Evolutionary conservation across 2,113 vertebrate genomes (phyloP).

Genomic region (Lamprotornis superbus): DNA sequence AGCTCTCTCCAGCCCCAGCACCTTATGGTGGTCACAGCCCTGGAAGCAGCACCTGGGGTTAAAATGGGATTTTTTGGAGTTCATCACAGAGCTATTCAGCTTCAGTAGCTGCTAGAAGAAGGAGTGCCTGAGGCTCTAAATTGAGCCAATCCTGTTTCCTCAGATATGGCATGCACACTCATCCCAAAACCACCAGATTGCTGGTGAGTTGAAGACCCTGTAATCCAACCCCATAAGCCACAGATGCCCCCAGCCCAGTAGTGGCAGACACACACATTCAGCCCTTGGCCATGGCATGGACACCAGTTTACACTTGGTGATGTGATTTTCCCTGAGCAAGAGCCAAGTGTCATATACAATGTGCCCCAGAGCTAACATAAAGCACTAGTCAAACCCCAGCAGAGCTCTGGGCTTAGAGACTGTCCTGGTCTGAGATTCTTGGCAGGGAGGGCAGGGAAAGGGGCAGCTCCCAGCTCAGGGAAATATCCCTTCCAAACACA

Average conservation of each 20-base stretch:
- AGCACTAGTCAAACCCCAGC: not conserved
- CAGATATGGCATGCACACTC: not conserved
- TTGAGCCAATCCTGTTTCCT: not conserved
- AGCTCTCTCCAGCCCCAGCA: not conserved
- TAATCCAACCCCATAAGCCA: not conserved
- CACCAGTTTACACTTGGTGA: rapidly evolving
- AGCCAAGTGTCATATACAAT: rapidly evolving
- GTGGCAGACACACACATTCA: not conserved
- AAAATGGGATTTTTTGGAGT: not conserved
- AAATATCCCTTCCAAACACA: not conserved
- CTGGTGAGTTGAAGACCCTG: not conserved
- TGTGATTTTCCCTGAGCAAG: not conserved
- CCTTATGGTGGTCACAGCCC: not conserved
- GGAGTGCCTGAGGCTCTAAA: not conserved
- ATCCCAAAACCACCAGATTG: not conserved
- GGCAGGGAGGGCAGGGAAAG: not conserved
- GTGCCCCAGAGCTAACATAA: not conserved
- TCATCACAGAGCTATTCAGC: not conserved
- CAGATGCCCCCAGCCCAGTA: not conserved
- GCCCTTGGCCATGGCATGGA: rapidly evolving
- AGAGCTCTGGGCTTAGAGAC: not conserved
- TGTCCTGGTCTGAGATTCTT: not conserved
- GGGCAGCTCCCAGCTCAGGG: not conserved
- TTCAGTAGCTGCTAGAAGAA: not conserved
- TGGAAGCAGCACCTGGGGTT: not conserved